Evolutionary conservation across 2,888 invertebrate genomes (phyloP).

Genomic region (Acronicta psi): DNA sequence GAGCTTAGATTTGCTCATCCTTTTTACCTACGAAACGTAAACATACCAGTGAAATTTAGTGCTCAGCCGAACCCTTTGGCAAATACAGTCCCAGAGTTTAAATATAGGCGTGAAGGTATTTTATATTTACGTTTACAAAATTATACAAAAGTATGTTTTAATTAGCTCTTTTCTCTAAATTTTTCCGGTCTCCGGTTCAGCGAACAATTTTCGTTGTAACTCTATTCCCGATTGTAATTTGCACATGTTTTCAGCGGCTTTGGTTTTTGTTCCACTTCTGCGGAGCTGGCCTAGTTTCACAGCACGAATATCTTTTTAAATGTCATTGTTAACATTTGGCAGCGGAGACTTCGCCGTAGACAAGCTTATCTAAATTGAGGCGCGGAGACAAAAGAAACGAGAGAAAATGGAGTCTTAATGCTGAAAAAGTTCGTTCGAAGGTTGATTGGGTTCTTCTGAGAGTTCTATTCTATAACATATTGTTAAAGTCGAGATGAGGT

Average conservation of each 20-base stretch:
- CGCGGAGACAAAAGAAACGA: slow-evolving; percentile 12
- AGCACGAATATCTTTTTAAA: slow-evolving; percentile 25
- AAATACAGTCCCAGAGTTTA: too few relatives aligned
- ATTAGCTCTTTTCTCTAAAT: background rate
- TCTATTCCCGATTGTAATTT: slow-evolving; percentile 11
- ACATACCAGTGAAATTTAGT: too few relatives aligned
- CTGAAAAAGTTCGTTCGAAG: slow-evolving; percentile 20
- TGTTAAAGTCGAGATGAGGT: slow-evolving; percentile 35
- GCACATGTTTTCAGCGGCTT: slow-evolving; percentile 21
- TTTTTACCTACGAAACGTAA: too few relatives aligned
- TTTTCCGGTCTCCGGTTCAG: background rate
- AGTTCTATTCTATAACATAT: slow-evolving; percentile 26
- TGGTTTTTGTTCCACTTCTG: slow-evolving; percentile 29
- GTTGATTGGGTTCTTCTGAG: slow-evolving; percentile 33
- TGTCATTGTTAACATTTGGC: slow-evolving; percentile 33
- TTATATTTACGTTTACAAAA: background rate
- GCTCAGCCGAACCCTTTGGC: too few relatives aligned
- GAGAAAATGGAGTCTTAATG: slow-evolving; percentile 18
- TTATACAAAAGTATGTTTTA: background rate
- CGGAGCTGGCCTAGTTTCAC: slow-evolving; percentile 25
- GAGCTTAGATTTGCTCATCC: too few relatives aligned
- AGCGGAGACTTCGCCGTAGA: slow-evolving; percentile 19
- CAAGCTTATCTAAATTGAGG: slow-evolving; percentile 12
- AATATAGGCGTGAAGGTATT: too few relatives aligned
- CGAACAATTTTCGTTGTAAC: background rate